Evolutionary conservation across 1,140 invertebrate species (phyloP), one percentile per base, ranked within the genome.

Genomic region (Papilio helenus): DNA sequence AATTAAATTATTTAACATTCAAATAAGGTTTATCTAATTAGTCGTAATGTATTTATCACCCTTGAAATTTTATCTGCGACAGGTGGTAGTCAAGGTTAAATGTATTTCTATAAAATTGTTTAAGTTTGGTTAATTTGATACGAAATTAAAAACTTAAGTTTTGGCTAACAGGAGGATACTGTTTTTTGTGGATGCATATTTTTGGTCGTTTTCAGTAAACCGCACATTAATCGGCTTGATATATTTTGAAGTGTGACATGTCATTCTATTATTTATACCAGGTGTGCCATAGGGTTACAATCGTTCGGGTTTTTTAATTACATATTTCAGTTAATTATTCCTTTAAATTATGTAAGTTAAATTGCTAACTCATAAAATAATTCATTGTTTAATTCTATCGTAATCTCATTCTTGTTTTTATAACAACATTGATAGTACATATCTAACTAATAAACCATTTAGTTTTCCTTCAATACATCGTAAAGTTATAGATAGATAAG

Each of bases 401-500:
- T 51, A n/a, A 51, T 12, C 23, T 29, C 1, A 65, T 65, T 26
- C 14, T 65, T 5, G 61, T 65, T 65, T 9, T 34, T 29, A 34
- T 29, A 26, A 68, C 26, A 61, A 61, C 20, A 26, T 3, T 61
- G 58, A 61, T 61, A 61, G 2, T 20, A 26, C 26, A 29, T 68
- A 72, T 44, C 71, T 72, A 72, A 14, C 16, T n/a, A 44, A 23
- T 72, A 44, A 72, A 42, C n/a, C 61, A 44, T 74, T 74, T 12
- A 49, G 10, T 23, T 73, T 20, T 73, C 72, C 72, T 46, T 73
- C n/a, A 44, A 73, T 46, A 20, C 10, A 73, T 46, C 72, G 29
- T 18, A 34, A 71, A 72, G 42, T 74, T 74, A 49, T 26, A 44
- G 34, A 74, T 16, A 72, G 39, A 72, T 72, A 73, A 74, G 72